Evolutionary conservation across 2,888 invertebrate species (phyloP).

Genomic region (Agrotis segetum): DNA sequence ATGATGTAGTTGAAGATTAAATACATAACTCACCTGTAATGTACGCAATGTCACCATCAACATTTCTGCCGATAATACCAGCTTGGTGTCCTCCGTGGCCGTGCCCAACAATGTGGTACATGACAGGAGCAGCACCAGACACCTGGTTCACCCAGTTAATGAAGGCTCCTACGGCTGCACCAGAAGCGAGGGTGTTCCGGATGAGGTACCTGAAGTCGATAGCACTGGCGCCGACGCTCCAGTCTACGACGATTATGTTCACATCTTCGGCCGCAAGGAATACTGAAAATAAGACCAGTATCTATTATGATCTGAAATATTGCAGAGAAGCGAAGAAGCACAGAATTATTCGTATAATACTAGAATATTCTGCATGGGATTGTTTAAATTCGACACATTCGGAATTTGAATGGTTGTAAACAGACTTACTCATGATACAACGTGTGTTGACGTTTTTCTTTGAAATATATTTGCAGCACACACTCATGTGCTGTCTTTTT

Average conservation of each 20-base stretch:
- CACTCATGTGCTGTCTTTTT: too few species aligned
- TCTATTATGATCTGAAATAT: not conserved
- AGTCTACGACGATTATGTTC: conserved; percentile 83
- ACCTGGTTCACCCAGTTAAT: conserved; percentile 77
- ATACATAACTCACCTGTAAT: conserved; percentile 73
- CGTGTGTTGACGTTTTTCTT: too few species aligned
- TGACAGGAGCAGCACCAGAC: conserved; percentile 66
- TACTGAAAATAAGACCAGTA: conserved; percentile 64
- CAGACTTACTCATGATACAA: too few species aligned
- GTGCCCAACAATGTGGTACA: conserved; percentile 81
- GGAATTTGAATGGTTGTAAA: too few species aligned
- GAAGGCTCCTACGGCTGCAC: conserved; percentile 75
- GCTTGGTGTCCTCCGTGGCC: conserved; percentile 82
- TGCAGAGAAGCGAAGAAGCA: too few species aligned
- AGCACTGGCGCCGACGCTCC: conserved; percentile 77
- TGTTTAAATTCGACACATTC: too few species aligned
- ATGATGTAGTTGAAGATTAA: too few species aligned
- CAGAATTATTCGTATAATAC: too few species aligned
- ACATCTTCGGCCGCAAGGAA: conserved; percentile 78
- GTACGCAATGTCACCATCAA: conserved; percentile 75
- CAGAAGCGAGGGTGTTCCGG: conserved; percentile 75
- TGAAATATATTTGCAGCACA: too few species aligned
- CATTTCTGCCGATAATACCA: conserved; percentile 78
- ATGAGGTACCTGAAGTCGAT: conserved; percentile 72
- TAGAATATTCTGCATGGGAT: too few species aligned